Evolutionary conservation across 2,888 invertebrate species (phyloP).

Genomic region (Notodonta dromedarius): DNA sequence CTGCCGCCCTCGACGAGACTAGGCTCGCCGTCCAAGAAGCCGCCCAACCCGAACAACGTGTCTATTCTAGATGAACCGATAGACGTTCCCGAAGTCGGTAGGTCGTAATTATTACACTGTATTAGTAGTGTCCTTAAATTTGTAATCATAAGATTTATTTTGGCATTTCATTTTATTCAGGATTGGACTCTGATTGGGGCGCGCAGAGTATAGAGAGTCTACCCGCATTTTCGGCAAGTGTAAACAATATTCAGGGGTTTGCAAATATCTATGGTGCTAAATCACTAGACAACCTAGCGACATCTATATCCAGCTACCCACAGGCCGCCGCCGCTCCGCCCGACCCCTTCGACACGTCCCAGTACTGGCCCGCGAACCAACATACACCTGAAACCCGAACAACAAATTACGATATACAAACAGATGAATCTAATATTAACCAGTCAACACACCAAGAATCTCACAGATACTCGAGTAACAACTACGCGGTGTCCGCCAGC

Average conservation of each 20-base stretch:
- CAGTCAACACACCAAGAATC: conserved; percentile 53
- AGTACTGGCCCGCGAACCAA: conserved; percentile 58
- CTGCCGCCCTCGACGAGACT: conserved; percentile 81
- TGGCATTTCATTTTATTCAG: conserved; percentile 40
- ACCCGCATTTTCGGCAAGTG: conserved; percentile 54
- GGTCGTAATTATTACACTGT: conserved; percentile 23
- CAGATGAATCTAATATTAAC: conserved; percentile 34
- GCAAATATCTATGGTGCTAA: conserved; percentile 69
- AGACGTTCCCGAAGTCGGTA: conserved; percentile 86
- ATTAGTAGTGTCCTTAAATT: not conserved
- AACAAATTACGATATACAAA: conserved; percentile 45
- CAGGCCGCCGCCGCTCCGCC: conserved; percentile 28
- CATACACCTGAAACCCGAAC: conserved; percentile 27
- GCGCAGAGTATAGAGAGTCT: conserved; percentile 73
- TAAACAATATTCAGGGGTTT: conserved; percentile 45
- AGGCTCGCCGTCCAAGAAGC: conserved; percentile 47
- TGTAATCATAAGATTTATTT: not conserved
- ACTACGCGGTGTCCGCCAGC: conserved; percentile 35
- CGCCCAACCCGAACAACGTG: conserved; percentile 46
- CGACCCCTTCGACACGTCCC: conserved; percentile 72
- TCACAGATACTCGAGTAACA: conserved; percentile 55
- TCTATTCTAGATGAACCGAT: conserved; percentile 90
- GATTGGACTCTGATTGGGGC: conserved; percentile 64
- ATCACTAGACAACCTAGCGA: conserved; percentile 68
- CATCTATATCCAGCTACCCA: conserved; percentile 25